A percentile compares a stretch with the other conserved stretches of the same genome.
phyloP scores from a whole-genome alignment of 2,797 vertebrate genomes.

The Pantherophis alleghaniensis region DNA sequence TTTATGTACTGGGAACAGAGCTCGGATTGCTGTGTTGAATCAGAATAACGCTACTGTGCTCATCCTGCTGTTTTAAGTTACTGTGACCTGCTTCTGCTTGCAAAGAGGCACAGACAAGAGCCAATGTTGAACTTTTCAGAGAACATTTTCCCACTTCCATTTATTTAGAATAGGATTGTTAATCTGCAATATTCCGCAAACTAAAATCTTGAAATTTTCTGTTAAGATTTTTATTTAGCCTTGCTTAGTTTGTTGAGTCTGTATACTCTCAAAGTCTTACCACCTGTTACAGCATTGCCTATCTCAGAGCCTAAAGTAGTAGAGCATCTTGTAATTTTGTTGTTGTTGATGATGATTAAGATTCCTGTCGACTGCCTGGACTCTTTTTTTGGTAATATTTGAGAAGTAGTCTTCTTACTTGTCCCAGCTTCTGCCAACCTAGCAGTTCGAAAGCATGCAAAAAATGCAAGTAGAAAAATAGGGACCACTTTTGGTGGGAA shows the following conservation, averaged over 20 bases:
- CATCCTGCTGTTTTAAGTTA: conserved; percentile 48
- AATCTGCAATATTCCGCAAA: neutral
- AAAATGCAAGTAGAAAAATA: too few species aligned
- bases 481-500: too few species aligned
- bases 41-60: conserved; percentile 54
- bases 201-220: neutral
- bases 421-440: too few species aligned
- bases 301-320: neutral
- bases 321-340: neutral
- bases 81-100: conserved; percentile 42
- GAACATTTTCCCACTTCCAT: neutral
- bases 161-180: neutral
- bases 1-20: conserved; percentile 48
- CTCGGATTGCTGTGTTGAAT: conserved; percentile 37
- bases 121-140: conserved; percentile 11
- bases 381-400: neutral
- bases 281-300: neutral
- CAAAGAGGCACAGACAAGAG: conserved; percentile 34
- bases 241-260: neutral
- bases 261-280: neutral
- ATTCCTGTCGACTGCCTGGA: neutral
- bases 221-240: neutral
- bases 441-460: too few species aligned
- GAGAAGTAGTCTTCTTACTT: neutral
- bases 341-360: neutral